A percentile compares a stretch with the other conserved stretches of the same genome.
Conservation (phyloP, 1,140 invertebrate genomes). For the Proctacanthus coquilletti region DNA sequence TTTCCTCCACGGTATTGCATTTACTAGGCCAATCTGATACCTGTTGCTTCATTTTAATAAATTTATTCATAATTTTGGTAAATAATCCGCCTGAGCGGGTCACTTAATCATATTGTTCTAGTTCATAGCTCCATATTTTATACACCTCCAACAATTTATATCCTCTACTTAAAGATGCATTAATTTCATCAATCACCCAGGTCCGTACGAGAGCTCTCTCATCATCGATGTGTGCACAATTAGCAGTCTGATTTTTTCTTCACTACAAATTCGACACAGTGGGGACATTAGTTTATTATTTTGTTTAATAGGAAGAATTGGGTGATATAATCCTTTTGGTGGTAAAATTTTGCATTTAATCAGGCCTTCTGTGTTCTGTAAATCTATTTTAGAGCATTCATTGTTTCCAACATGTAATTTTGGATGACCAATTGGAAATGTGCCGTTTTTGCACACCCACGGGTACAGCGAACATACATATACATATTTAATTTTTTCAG, state of each 20-base stretch:
- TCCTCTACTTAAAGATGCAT: not conserved
- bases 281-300: conserved; percentile 20
- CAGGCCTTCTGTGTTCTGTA: not conserved
- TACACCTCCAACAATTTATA: not conserved
- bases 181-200: not conserved
- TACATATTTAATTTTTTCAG: conserved; percentile 24
- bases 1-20: not conserved
- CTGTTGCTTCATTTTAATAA: not conserved
- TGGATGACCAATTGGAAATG: conserved; percentile 27
- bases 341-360: conserved; percentile 18
- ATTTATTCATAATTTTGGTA: not conserved
- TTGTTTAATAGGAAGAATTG: conserved; percentile 15
- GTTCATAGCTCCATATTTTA: not conserved
- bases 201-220: not conserved
- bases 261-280: conserved; percentile 7
- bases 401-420: not conserved
- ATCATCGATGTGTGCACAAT: not conserved
- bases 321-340: conserved; percentile 18
- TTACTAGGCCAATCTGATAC: not conserved
- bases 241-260: not conserved
- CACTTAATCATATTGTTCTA: not conserved
- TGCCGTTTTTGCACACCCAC: conserved; percentile 16
- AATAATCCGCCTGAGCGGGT: not conserved
- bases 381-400: not conserved
- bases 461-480: conserved; percentile 28